These are phyloP conservation scores for Cyclura pinguis DNA, from an alignment of 2,797 vertebrate genomes.

Conservation along the genomic window DNA sequence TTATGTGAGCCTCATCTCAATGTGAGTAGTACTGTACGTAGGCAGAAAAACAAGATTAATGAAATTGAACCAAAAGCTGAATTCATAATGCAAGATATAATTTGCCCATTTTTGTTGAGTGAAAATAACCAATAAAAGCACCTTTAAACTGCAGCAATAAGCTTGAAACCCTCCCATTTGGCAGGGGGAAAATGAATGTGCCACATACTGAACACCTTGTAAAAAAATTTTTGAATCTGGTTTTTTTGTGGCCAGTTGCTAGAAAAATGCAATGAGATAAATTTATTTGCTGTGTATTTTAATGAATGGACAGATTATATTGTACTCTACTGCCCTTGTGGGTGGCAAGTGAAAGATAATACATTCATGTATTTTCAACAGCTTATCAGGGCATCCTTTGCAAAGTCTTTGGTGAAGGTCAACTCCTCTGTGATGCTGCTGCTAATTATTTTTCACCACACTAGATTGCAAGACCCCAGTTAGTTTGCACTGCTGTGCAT, in stretches of 20 bases:
- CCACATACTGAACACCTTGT: not conserved
- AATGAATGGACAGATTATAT: not conserved
- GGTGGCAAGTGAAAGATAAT: not conserved
- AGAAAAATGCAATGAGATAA: not conserved
- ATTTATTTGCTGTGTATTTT: not conserved
- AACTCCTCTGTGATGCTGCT: not conserved
- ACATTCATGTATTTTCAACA: not conserved
- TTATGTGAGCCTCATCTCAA: not conserved
- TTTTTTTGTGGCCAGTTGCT: not conserved
- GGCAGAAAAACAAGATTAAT: no score
- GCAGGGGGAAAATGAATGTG: no score
- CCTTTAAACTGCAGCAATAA: not conserved
- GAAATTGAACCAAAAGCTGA: not conserved
- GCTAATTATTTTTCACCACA: slow-evolving; percentile 12
- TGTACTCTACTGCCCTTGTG: not conserved
- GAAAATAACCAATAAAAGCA: not conserved
- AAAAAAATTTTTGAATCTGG: not conserved
- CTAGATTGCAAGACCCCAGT: not conserved
- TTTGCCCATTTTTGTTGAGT: not conserved
- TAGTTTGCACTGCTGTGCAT: not conserved
- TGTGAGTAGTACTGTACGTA: not conserved
- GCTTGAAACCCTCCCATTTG: not conserved
- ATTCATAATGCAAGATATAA: not conserved
- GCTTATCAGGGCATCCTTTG: not conserved
- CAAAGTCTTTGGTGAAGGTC: not conserved